Base-by-base conservation (phyloP, 2,797 vertebrate species). In the Capromys pilorides region DNA sequence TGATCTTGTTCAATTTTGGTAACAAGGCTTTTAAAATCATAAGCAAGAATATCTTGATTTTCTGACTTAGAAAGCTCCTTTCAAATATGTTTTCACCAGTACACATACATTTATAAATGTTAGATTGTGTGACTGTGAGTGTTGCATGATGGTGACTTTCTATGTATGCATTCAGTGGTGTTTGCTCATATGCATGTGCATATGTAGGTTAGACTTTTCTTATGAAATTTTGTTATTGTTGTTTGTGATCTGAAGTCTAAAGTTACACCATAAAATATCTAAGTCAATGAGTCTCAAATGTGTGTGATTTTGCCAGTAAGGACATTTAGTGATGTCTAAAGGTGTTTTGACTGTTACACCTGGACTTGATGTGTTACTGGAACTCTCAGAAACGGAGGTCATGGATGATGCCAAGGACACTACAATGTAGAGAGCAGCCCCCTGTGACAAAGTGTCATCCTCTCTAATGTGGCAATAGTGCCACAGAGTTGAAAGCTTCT, bases 11-110 rank as follows among this genome's bases (percentile, higher is more conserved):
- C 5, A 16, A 31, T 62, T 57, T 84, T 66, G 84, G 81, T 91
- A 86, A 89, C 92, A 91, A 93, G 95, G 78, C 90, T 93, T 49
- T 78, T 75, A 26, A 5, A 33, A 83, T 75, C 95, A 59, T 81
- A 57, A 69, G 61, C 86, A 88, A 86, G 28, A 3, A 59, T 85
- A n/a, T 61, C 81, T 97, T 88, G 81, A 69, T 82, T 80, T 66
- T 28, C 45, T 92, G 61, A 85, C 75, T 94, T 85, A 41, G 28
- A 82, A 92, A 93, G 22, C 11, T 45, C 59, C 59, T 91, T 96
- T 91, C 67, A 91, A 86, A 75, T 90, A 13, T 6, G 16, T 64
- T 86, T 75, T 62, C 86, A 19, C 1, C 2, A 33, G 2, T 49
- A 41, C 28, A 75, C 16, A 5, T 59, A 11, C 45, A 14, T 64